Evolutionary conservation across 2,797 vertebrate species (phyloP), one percentile per base, ranked within the genome.

Genomic region (Labroides dimidiatus): DNA sequence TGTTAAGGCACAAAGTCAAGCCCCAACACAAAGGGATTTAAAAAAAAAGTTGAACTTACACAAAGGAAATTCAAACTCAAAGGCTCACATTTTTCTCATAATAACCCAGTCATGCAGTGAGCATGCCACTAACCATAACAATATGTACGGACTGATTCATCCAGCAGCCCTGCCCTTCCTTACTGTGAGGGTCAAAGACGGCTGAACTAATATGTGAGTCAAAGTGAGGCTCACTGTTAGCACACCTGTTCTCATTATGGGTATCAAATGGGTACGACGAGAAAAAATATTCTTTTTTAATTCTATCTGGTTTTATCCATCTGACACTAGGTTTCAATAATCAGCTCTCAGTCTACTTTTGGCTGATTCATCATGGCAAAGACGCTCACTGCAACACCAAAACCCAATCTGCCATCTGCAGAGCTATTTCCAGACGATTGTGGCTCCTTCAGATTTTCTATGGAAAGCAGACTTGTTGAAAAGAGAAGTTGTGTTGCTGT

Each of bases 401-500:
- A 52, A 65, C 54, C 52, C 65, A 42, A 78, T 78, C 75, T 60
- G 50, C 84, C 79, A 77, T 82, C 77, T 79, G 73, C 66, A 56
- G 47, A 78, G 72, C 64, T 78, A 80, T 84, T 87, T 84, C 43
- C 66, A 85, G 70, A 13, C 27, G 2, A 64, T 70, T 59, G 63
- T 58, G 66, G 69, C 57, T 36, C 44, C 16, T 72, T 78, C 39
- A 36, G 4, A 54, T 69, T 69, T 37, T 78, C 44, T 47, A 27
- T 56, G 37, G 62, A 72, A 56, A 75, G 61, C 60, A 42, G 65
- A 61, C 58, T 44, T 69, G 77, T 54, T 67, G 72, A 78, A 57
- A 49, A 45, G 43, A 51, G 72, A 52, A 69, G 69, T 67, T 45
- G 59, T 36, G 33, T 12, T 55, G 39, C 68, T 78, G 84, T 81